Percentiles rank a stretch among this genome's conserved stretches.
Evolutionary conservation across 2,113 vertebrate genomes (phyloP).

Genomic region (Sorex araneus): DNA sequence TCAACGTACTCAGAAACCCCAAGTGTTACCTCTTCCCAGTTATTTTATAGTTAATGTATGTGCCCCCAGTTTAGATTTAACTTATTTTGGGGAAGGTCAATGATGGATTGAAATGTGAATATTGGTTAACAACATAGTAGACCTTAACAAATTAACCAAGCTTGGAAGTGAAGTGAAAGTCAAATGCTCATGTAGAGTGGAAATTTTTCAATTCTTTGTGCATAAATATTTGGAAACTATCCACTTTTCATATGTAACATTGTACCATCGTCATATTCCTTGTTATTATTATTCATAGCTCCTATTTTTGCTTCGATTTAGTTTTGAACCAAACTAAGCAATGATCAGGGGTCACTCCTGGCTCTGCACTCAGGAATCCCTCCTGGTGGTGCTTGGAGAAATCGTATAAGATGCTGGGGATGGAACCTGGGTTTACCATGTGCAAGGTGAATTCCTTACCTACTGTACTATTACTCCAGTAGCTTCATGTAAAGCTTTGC

Average conservation of each 20-base stretch:
- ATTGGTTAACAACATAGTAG: not conserved
- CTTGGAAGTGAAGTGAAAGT: conserved; percentile 30
- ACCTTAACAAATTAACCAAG: not conserved
- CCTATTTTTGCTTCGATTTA: not conserved
- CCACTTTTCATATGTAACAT: not conserved
- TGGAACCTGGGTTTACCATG: no score
- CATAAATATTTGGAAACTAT: not conserved
- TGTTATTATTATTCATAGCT: not conserved
- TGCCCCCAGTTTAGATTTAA: not conserved
- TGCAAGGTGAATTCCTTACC: no score
- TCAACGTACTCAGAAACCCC: not conserved
- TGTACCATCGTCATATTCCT: not conserved
- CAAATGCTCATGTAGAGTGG: not conserved
- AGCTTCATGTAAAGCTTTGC: not conserved
- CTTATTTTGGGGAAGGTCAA: not conserved
- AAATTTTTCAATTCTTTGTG: conserved; percentile 7
- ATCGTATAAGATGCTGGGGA: no score
- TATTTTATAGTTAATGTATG: not conserved
- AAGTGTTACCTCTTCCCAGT: not conserved
- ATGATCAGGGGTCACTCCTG: no score
- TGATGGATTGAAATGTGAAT: not conserved
- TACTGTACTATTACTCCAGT: no score
- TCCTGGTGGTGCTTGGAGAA: no score
- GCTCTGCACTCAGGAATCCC: no score
- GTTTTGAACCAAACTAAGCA: no score